Conservation (phyloP, 2,888 invertebrate species). For the Tiliacea citrago region DNA sequence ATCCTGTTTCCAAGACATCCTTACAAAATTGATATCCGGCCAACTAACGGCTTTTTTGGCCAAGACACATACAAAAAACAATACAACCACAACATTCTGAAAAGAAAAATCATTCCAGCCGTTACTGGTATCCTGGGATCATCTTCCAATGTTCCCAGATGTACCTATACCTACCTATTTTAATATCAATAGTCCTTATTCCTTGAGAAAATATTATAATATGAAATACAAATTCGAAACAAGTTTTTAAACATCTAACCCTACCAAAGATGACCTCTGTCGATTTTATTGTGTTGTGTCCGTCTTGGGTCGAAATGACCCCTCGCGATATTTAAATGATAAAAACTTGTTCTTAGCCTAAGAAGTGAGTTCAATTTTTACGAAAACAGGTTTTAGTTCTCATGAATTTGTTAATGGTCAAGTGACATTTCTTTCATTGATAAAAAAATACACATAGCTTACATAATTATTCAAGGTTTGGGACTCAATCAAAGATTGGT, state of each 20-base stretch:
- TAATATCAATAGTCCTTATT: not conserved
- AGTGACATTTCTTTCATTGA: not conserved
- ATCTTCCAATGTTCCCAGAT: not conserved
- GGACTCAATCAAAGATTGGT: not conserved
- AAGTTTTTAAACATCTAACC: conserved; percentile 56
- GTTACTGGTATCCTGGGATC: not conserved
- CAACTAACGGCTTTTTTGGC: not conserved
- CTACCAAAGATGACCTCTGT: conserved; percentile 74
- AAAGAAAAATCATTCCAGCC: not conserved
- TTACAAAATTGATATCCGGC: not conserved
- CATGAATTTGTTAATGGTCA: conserved; percentile 44
- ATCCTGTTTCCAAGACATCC: not conserved
- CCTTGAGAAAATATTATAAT: conserved; percentile 28
- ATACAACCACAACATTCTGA: not conserved
- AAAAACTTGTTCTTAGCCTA: conserved; percentile 53
- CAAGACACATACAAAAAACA: no score
- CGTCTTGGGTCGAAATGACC: conserved; percentile 51
- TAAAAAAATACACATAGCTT: not conserved
- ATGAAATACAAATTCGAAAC: conserved; percentile 38
- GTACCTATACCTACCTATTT: not conserved
- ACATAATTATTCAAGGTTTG: not conserved
- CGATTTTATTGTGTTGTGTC: conserved; percentile 60
- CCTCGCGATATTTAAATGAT: conserved; percentile 59
- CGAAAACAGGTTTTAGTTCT: conserved; percentile 60
- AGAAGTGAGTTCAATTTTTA: conserved; percentile 19